A percentile compares a stretch with the other conserved stretches of the same genome.
phyloP scores from a whole-genome alignment of 2,797 vertebrate species.

The Hemitrygon akajei region DNA sequence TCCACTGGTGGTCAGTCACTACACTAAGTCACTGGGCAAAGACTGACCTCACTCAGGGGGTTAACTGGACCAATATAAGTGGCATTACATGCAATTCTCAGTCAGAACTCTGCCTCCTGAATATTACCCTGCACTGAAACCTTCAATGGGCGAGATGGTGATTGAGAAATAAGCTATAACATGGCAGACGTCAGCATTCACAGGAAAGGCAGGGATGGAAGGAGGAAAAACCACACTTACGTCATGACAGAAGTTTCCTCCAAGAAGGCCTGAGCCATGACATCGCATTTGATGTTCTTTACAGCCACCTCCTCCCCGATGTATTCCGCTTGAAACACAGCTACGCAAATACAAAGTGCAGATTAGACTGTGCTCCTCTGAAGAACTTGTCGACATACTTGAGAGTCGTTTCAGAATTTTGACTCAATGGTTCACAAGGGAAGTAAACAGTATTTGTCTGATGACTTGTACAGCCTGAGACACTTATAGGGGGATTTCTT shows the following conservation, averaged over 20 bases:
- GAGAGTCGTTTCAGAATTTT: background rate
- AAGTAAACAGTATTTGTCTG: background rate
- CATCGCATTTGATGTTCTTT: slow-evolving; percentile 84
- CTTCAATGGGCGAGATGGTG: background rate
- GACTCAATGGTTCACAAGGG: background rate
- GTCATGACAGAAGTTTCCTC: slow-evolving; percentile 83
- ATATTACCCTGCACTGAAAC: background rate
- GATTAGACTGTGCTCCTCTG: background rate
- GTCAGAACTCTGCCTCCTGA: background rate
- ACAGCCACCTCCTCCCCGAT: slow-evolving; percentile 82
- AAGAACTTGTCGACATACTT: background rate
- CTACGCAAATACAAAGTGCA: slow-evolving; percentile 47
- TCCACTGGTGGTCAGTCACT: background rate
- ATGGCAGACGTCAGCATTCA: background rate
- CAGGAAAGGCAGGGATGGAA: background rate
- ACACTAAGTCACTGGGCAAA: too few relatives aligned
- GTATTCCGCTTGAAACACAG: slow-evolving; percentile 73
- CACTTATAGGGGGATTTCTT: background rate
- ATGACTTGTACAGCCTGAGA: background rate
- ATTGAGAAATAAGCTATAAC: background rate
- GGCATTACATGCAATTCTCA: background rate
- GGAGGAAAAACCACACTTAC: slow-evolving; percentile 55
- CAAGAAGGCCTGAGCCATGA: slow-evolving; percentile 79
- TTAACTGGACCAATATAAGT: background rate
- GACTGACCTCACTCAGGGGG: background rate